Base-by-base conservation (phyloP, 2,888 invertebrate species). In the Lochmaea crataegi region DNA sequence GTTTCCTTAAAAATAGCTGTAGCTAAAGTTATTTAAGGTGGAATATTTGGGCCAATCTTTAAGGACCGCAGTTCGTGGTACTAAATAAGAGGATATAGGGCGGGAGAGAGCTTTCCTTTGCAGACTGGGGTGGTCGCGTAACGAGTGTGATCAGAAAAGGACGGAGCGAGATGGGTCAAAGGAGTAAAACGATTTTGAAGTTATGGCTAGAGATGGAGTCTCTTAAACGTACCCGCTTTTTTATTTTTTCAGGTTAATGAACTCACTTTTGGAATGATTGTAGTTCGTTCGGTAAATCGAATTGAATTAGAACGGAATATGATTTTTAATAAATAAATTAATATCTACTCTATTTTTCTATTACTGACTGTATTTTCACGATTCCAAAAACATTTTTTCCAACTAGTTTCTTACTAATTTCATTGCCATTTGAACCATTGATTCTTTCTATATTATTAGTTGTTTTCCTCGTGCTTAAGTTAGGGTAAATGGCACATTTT, bases 121-220 rank as follows among this genome's bases (percentile, higher is more conserved):
- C 57, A 22, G 16, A 22, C 22, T 12, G 57, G 14, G 22, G 57
- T 57, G 26, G 57, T 22, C 57, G 11, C 2, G 12, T 57, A 26
- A 57, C 57, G 57, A 22, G 18, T 56, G 56, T 26, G 57, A 57
- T 26, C 57, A 48, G 48, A 48, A 48, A 48, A 48, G 14, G 48
- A 48, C 48, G 48, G 14, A 45, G 45, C 45, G 48, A 48, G 48
- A 48, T 48, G 48, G 22, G 26, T 57, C 57, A 12, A 48, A 48
- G 26, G 26, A 57, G 22, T 57, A 16, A 22, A 56, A 56, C 26
- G 57, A 57, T 22, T 26, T 57, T 57, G 12, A 57, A 26, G 6
- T 18, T 57, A 22, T 1, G 11, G 16, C 22, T 56, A 57, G 57
- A 57, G 57, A 57, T 57, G 57, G 57, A 18, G 16, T 7, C 45